Conservation (phyloP, 2,888 invertebrate genomes). For the Mesoligia furuncula region DNA sequence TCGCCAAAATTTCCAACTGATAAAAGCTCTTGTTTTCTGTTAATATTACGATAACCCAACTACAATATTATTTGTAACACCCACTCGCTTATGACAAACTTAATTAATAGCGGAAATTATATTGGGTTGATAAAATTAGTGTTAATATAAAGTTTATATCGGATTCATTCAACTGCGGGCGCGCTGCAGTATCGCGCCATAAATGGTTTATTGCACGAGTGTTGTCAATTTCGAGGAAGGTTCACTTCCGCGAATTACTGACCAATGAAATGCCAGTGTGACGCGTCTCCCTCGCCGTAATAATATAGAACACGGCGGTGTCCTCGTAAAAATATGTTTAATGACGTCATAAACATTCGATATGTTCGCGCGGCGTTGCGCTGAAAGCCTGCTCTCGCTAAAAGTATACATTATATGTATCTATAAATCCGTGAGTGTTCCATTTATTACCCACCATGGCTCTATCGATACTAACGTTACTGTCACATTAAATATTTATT, state of each 20-base stretch:
- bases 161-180: conserved; percentile 71
- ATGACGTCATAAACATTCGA: conserved; percentile 88
- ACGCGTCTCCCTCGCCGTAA: conserved; percentile 79
- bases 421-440: conserved; percentile 85
- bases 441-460: conserved; percentile 80
- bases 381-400: conserved; percentile 82
- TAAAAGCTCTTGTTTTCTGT: neutral
- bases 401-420: conserved; percentile 76
- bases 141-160: conserved; percentile 73
- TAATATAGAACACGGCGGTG: conserved; percentile 85
- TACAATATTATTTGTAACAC: conserved; percentile 29
- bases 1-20: neutral
- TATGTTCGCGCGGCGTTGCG: conserved; percentile 80
- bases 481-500: conserved; percentile 76
- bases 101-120: conserved; percentile 62
- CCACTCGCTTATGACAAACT: conserved; percentile 38
- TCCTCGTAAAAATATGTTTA: conserved; percentile 90
- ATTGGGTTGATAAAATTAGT: conserved; percentile 70
- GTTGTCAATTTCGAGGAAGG: conserved; percentile 83
- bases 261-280: conserved; percentile 81
- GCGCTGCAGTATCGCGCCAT: conserved; percentile 70
- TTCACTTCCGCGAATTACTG: conserved; percentile 83
- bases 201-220: conserved; percentile 83
- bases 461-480: conserved; percentile 79
- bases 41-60: conserved; percentile 21